Evolutionary conservation across 2,113 vertebrate species (phyloP).

Genomic region (Nibea coibor): DNA sequence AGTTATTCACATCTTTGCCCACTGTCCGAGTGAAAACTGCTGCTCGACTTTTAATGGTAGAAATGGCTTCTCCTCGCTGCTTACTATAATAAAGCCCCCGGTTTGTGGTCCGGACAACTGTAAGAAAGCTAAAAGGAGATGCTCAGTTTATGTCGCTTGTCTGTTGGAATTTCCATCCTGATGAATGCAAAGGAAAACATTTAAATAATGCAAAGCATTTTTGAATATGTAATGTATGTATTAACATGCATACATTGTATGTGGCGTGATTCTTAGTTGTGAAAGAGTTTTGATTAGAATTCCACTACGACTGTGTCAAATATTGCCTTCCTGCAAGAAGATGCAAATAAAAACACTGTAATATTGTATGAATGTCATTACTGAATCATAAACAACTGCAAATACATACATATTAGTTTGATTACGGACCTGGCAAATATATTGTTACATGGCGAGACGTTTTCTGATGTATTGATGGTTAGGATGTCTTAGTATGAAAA

Average conservation of each 20-base stretch:
- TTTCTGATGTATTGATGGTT: not conserved
- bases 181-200: constrained; percentile 35
- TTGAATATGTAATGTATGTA: not conserved
- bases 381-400: not conserved
- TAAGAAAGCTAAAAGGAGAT: not conserved
- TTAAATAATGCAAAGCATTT: constrained; percentile 13
- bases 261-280: not conserved
- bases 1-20: constrained; percentile 35
- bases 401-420: not conserved
- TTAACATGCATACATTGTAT: constrained; percentile 13
- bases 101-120: constrained; percentile 6
- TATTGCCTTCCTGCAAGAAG: not conserved
- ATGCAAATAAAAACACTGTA: constrained; percentile 1
- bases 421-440: not conserved
- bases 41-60: constrained; percentile 38
- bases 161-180: constrained; percentile 12
- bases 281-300: constrained; percentile 1
- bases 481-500: not conserved
- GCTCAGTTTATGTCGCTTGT: constrained; percentile 3
- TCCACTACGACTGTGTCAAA: not conserved
- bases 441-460: not conserved
- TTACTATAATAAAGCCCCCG: not conserved
- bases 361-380: not conserved
- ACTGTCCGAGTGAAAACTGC: constrained; percentile 11
- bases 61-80: constrained; percentile 23